Conservation (phyloP, 2,113 vertebrate species). For the Phyllostomus discolor region DNA sequence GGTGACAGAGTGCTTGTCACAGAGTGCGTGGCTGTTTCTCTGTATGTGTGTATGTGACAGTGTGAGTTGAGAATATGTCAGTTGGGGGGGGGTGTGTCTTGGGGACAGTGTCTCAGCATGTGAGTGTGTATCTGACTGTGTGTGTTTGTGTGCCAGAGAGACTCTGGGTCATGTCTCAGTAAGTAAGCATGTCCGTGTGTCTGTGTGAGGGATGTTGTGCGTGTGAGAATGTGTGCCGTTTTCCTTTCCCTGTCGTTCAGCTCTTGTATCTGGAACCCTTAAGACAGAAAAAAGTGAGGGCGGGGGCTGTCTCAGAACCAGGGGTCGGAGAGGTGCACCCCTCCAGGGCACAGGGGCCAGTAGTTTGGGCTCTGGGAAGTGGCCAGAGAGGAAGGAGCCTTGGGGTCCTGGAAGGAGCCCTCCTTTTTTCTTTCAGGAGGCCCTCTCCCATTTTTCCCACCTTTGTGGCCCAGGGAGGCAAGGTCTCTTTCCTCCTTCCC, state of each 20-base stretch:
- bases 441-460: not conserved
- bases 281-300: not conserved
- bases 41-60: not conserved
- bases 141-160: not conserved
- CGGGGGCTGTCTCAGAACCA: not conserved
- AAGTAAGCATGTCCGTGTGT: not conserved
- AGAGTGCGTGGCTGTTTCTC: not conserved
- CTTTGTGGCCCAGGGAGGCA: not conserved
- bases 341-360: not conserved
- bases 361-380: not conserved
- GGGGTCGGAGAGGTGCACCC: not conserved
- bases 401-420: not conserved
- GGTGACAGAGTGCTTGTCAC: not conserved
- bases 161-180: not conserved
- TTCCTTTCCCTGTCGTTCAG: not conserved
- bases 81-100: not conserved
- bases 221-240: not conserved
- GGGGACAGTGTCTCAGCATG: not conserved
- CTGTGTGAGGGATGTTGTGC: not conserved
- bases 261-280: not conserved
- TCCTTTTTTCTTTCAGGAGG: not conserved
- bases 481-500: not conserved
- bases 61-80: not conserved
- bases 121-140: not conserved
- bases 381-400: not conserved